These are phyloP conservation scores for Pteria penguin DNA, from an alignment of 2,888 invertebrate genomes.

Conservation along the genomic window DNA sequence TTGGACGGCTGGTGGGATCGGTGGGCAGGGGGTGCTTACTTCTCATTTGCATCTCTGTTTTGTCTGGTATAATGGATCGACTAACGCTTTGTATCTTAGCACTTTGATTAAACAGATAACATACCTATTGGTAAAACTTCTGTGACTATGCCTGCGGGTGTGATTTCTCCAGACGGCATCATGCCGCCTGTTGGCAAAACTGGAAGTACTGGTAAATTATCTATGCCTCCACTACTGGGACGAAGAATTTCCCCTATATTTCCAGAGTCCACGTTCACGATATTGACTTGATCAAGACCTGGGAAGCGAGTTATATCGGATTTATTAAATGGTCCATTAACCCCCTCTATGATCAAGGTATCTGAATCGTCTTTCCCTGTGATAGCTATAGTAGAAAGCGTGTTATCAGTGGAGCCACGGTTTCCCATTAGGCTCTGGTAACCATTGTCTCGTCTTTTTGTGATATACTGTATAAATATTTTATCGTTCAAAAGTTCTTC, in stretches of 20 bases:
- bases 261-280: not conserved
- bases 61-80: no score
- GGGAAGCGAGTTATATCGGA: not conserved
- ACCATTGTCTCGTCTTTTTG: not conserved
- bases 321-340: not conserved
- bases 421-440: not conserved
- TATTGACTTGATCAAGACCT: not conserved
- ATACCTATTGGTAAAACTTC: not conserved
- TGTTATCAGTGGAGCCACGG: not conserved
- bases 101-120: no score
- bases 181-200: not conserved
- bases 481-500: conserved; percentile 7
- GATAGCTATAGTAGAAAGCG: not conserved
- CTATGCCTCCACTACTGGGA: not conserved
- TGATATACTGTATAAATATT: conserved; percentile 10
- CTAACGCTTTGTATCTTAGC: no score
- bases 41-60: no score
- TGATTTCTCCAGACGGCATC: not conserved
- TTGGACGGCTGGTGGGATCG: no score
- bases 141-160: not conserved
- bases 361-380: not conserved
- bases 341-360: not conserved
- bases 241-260: not conserved
- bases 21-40: no score
- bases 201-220: not conserved